These are phyloP conservation scores for Dermochelys coriacea DNA, from an alignment of 2,797 vertebrate genomes.

Conservation along the genomic window DNA sequence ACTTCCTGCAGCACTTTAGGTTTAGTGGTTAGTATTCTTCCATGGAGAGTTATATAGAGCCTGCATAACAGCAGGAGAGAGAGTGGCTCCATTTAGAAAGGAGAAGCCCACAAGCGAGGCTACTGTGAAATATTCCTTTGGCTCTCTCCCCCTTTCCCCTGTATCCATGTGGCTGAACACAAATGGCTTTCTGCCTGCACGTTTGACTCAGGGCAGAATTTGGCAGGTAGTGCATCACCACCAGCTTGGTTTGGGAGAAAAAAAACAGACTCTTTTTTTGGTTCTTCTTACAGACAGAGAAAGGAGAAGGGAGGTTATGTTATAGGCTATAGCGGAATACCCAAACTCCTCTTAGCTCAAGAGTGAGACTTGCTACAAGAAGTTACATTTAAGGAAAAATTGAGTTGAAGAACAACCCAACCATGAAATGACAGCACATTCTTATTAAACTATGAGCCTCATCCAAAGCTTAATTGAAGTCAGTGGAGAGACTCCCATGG, in stretches of 20 bases:
- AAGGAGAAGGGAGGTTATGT: constrained; percentile 59
- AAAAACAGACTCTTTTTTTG: constrained; percentile 8
- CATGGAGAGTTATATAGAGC: constrained; percentile 15
- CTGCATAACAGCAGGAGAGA: background rate
- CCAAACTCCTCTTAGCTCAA: constrained; percentile 27
- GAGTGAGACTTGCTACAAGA: constrained; percentile 13
- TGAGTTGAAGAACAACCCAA: background rate
- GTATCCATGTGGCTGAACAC: background rate
- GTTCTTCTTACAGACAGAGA: background rate
- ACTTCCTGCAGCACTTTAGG: background rate
- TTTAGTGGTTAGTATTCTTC: rapidly evolving
- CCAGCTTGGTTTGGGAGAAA: background rate
- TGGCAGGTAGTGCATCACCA: constrained; percentile 13
- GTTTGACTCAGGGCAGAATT: background rate
- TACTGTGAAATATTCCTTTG: constrained; percentile 19
- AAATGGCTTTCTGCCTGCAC: background rate
- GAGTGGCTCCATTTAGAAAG: background rate
- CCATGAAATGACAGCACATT: rapidly evolving
- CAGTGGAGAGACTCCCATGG: background rate
- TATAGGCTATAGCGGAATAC: constrained; percentile 38
- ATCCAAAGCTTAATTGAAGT: background rate
- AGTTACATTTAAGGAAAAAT: constrained; percentile 28
- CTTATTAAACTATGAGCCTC: background rate
- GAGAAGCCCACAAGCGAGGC: background rate
- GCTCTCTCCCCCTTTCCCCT: background rate